Base-by-base conservation (phyloP, 2,113 vertebrate genomes). In the Dissostichus mawsoni region DNA sequence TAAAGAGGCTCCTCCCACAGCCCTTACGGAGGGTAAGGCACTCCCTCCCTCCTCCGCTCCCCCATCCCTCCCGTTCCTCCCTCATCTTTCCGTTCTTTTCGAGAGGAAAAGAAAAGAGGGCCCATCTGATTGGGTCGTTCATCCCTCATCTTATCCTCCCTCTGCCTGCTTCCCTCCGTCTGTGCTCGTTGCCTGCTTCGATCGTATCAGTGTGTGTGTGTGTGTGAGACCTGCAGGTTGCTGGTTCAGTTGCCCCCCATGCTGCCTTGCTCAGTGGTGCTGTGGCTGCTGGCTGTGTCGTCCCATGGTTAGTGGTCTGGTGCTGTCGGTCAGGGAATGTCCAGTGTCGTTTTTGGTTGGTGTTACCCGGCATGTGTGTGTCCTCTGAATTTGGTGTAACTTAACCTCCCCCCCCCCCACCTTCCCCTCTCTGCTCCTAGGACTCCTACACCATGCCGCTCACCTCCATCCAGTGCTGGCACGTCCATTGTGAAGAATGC, bases 401-500 rank as follows among this genome's bases (percentile, higher is more conserved):
- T 47, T 29, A 2, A 25, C 11, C 1, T 1, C 0, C 25, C 33
- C 11, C 0, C 25, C n/a, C 18, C 4, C 11, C 2, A 13, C 29
- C 11, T 73, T 78, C 2, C 29, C 76, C 8, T 72, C 14, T 74
- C 2, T 77, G 58, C 76, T 52, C 64, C 0, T 83, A 99, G 98
- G 98, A 99, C 91, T 97, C 98, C 0, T 99, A 99, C 91, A 97
- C 98, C 33, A 98, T 98, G 96, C 98, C 98, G 57, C 96, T 99
- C 88, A 98, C 98, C 78, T 99, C 98, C 78, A 99, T 99, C 94
- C 98, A 99, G 95, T 99, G 98, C 94, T 99, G 98, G 98, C 98
- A 99, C 1, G 98, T 99, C 93, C 98, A 99, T 94, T 99, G 98
- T 94, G 98, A 99, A 95, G 98, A 99, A 93, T 99, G 98, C 95